Conservation (phyloP, 2,113 vertebrate genomes). For the Syngnathoides biaculeatus region DNA sequence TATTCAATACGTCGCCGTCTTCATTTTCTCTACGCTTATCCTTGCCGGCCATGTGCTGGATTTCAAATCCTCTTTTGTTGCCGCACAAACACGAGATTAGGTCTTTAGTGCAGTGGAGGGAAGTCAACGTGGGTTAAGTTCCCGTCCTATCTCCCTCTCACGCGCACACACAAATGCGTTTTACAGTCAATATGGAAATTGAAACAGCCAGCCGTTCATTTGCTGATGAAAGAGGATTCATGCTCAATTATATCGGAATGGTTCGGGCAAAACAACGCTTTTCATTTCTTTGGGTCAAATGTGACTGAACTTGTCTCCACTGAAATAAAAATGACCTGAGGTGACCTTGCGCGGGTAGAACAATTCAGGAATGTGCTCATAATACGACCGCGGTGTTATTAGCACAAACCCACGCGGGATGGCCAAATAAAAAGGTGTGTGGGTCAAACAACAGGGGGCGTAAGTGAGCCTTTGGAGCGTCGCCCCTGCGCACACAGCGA, state of each 20-base stretch:
- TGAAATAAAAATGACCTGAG: slow-evolving; percentile 36
- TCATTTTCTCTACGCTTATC: slow-evolving; percentile 19
- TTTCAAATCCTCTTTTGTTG: slow-evolving; percentile 35
- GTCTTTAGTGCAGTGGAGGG: slow-evolving; percentile 33
- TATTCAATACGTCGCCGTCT: slow-evolving; percentile 20
- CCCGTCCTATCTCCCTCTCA: slow-evolving; percentile 1
- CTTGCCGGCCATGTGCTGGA: slow-evolving; percentile 4
- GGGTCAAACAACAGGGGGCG: slow-evolving; percentile 60
- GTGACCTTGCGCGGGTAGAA: slow-evolving; percentile 13
- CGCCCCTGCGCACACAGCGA: background rate
- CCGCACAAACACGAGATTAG: slow-evolving; percentile 43
- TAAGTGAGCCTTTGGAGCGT: slow-evolving; percentile 29
- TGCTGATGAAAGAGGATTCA: slow-evolving; percentile 66
- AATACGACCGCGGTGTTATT: background rate
- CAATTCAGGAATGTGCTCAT: background rate
- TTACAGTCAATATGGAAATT: slow-evolving; percentile 66
- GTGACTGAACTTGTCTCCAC: slow-evolving; percentile 36
- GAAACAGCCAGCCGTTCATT: slow-evolving; percentile 55
- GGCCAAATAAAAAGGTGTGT: slow-evolving; percentile 21
- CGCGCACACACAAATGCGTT: slow-evolving; percentile 26
- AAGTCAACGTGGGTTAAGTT: slow-evolving; percentile 49
- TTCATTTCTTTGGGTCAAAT: slow-evolving; percentile 43
- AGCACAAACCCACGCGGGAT: background rate
- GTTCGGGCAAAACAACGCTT: slow-evolving; percentile 39
- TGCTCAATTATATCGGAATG: slow-evolving; percentile 65